Evolutionary conservation across 1,140 invertebrate genomes (phyloP), one percentile per base, ranked within the genome.

Genomic region (Euschistus heros): DNA sequence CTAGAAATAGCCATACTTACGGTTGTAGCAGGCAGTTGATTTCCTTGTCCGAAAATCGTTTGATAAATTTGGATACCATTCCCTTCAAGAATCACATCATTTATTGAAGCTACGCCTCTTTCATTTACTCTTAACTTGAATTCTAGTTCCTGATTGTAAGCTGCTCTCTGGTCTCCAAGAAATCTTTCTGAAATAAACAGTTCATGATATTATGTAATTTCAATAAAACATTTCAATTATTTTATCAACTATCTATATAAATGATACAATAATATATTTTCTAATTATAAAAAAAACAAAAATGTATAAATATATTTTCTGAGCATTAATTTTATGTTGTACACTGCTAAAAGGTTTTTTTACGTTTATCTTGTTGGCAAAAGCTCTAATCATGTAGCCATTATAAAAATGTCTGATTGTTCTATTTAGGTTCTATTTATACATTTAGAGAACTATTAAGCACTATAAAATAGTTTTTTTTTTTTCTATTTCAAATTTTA

Each of bases 71-170:
- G 83, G 26, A 86, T 80, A 0, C 87, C 87, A 22, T 85, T 84
- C 47, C 85, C 85, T 79, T 97, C 92, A 0, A 99, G 72, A 46
- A 98, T 86, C 20, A 99, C 80, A 76, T 99, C 94, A 2, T 84
- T 82, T 2, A 86, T 81, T 0, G 86, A 87, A 26, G 86, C 84
- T 24, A 77, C 78, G 18, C 82, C 82, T 44, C 79, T 80, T 72
- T 92, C 89, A 2, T 86, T 89, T 18, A 95, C 86, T 66, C 89
- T 81, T n/a, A 98, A 76, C 24, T 83, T 88, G 73, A 98, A 98
- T 37, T 85, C 85, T n/a, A 99, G 74, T 66, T 91, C 82, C 71
- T 96, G 92, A 77, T 97, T 97, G 76, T 98, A 99, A 44, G 92
- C 94, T 33, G 88, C 86, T 67, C 93, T 78, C 73, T 97, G 94